Evolutionary conservation across 2,797 vertebrate genomes (phyloP), one percentile per base, ranked within the genome.

Genomic region (Buceros bicornis): DNA sequence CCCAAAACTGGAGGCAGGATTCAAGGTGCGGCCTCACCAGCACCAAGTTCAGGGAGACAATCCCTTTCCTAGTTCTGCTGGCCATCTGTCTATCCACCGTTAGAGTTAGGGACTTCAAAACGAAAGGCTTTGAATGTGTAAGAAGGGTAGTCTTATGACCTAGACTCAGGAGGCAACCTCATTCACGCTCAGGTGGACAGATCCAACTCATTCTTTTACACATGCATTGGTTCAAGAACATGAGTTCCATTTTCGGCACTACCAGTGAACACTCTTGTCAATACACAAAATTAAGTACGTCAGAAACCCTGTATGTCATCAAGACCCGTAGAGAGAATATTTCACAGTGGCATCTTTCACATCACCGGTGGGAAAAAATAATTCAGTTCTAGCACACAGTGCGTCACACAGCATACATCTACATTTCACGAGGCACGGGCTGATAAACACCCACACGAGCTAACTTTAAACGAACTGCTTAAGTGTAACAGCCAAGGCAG

Each of bases 381-480:
- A 29, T 33, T 37, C 43, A 1, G 25, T 51, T 62, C 66, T 25
- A 19, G 70, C 92, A n/a, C 28, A 4, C 3, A 3, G 22, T 82
- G 89, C 16, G 33, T 95, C 95, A 95, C 11, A 21, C 21, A 9
- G 87, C 12, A 2, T 17, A 31, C 74, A 25, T 29, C 86, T 20
- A 53, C 78, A 22, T 58, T 21, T 94, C 8, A 6, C 93, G 37
- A 89, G 93, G 61, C 76, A 66, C 2, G 13, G 73, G 87, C 81
- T 87, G 86, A 21, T 2, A 4, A 79, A 93, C 92, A 13, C 94
- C 95, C 89, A 81, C 92, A 29, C 0, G 1, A 86, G 33, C 76
- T 87, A 89, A 94, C 89, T 91, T 93, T 77, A 93, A 80, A 64
- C 70, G 65, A 61, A 47, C 37, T 1, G 2, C 57, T 43, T 2